Evolutionary conservation across 2,888 invertebrate genomes (phyloP), one percentile per base, ranked within the genome.

Genomic region (Esperia sulphurella): DNA sequence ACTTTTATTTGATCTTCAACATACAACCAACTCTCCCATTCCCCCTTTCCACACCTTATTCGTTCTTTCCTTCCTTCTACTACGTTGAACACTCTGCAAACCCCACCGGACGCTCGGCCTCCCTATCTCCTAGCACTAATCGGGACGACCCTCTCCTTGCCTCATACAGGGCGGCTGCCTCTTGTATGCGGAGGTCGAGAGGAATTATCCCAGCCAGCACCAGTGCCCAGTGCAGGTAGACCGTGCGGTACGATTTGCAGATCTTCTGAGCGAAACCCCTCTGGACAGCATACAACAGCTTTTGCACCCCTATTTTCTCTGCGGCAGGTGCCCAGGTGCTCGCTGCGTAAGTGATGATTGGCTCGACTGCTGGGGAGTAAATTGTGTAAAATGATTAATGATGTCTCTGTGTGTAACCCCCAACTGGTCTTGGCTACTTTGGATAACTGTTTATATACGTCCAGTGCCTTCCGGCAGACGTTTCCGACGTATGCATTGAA

Each of bases 21-120:
- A n/a, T n/a, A n/a, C n/a, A n/a, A n/a, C n/a, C n/a, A n/a, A n/a
- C n/a, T n/a, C n/a, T n/a, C n/a, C n/a, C n/a, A n/a, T n/a, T n/a
- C n/a, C n/a, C n/a, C n/a, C n/a, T n/a, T n/a, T n/a, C n/a, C n/a
- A n/a, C n/a, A n/a, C n/a, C n/a, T n/a, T n/a, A n/a, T n/a, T n/a
- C n/a, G n/a, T n/a, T n/a, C n/a, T n/a, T n/a, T n/a, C n/a, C n/a
- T n/a, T n/a, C n/a, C n/a, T n/a, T n/a, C n/a, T n/a, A n/a, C n/a
- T n/a, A n/a, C n/a, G n/a, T n/a, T n/a, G n/a, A n/a, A n/a, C n/a
- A n/a, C n/a, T n/a, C n/a, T n/a, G n/a, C n/a, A n/a, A n/a, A n/a
- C n/a, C n/a, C n/a, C n/a, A n/a, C n/a, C n/a, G n/a, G n/a, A n/a
- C 10, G 14, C 29, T 63, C 65, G 0, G 59, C 28, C 39, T 55